phyloP scores from a whole-genome alignment of 1,140 invertebrate genomes.

The Rhopalosiphum maidis region DNA sequence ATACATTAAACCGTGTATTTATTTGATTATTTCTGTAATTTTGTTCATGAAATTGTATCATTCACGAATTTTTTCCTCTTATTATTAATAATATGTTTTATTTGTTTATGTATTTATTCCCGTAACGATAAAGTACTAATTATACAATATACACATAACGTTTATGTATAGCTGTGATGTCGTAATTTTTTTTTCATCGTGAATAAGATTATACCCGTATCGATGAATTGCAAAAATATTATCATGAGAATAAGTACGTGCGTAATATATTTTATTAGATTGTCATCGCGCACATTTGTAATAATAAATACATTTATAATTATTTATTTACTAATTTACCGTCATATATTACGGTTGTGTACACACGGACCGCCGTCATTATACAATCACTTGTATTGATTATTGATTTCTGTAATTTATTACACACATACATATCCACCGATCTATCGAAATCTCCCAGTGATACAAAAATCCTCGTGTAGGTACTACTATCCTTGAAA shows the following conservation, averaged over 20 bases:
- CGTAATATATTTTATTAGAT: conserved; percentile 4
- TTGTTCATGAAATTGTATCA: background rate
- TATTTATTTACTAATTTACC: background rate
- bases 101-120: background rate
- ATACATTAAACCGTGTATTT: background rate
- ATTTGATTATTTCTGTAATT: background rate
- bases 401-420: conserved; percentile 4
- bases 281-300: background rate
- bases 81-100: background rate
- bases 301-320: background rate
- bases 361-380: no score
- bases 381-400: background rate
- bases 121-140: background rate
- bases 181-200: background rate
- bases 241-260: background rate
- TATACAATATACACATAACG: no score
- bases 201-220: background rate
- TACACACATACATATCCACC: background rate
- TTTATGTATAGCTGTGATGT: background rate
- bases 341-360: background rate
- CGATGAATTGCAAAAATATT: background rate
- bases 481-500: conserved; percentile 33
- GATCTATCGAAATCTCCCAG: background rate
- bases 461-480: background rate
- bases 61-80: background rate